phyloP scores from a whole-genome alignment of 2,113 vertebrate species.

The Pungitius pungitius region DNA sequence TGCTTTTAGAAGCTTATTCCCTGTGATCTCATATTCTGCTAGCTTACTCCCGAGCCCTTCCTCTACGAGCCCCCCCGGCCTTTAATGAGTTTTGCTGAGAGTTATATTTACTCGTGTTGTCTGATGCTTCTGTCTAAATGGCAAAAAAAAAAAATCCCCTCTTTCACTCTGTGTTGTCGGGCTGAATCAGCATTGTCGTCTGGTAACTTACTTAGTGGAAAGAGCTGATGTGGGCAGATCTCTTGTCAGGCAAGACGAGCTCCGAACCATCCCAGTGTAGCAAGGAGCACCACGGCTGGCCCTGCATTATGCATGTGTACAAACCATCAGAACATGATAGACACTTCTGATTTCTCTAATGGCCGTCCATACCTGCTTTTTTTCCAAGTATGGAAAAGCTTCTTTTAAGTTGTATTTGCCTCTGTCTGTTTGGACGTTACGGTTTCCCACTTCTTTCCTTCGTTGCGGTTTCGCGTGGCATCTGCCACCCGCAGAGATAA shows the following conservation, averaged over 20 bases:
- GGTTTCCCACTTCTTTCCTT: conserved; percentile 28
- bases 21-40: conserved; percentile 70
- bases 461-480: conserved; percentile 49
- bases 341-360: conserved; percentile 13
- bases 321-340: conserved; percentile 24
- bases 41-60: conserved; percentile 43
- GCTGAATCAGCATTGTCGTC: conserved; percentile 66
- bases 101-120: conserved; percentile 70
- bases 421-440: conserved; percentile 42
- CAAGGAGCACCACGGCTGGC: conserved; percentile 29
- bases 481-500: conserved; percentile 59
- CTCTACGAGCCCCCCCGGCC: conserved; percentile 32
- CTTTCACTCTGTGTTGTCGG: conserved; percentile 49
- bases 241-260: conserved; percentile 45
- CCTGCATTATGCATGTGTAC: conserved; percentile 40
- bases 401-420: conserved; percentile 19
- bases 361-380: conserved; percentile 28
- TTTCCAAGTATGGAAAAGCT: too few species aligned
- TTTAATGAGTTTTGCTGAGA: conserved; percentile 72
- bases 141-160: conserved; percentile 48
- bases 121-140: conserved; percentile 64
- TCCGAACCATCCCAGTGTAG: conserved; percentile 49
- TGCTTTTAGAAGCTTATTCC: conserved; percentile 64
- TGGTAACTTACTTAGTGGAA: conserved; percentile 57
- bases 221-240: conserved; percentile 63